Evolutionary conservation across 2,113 vertebrate genomes (phyloP), one percentile per base, ranked within the genome.

Genomic region (Leucopsar rothschildi): DNA sequence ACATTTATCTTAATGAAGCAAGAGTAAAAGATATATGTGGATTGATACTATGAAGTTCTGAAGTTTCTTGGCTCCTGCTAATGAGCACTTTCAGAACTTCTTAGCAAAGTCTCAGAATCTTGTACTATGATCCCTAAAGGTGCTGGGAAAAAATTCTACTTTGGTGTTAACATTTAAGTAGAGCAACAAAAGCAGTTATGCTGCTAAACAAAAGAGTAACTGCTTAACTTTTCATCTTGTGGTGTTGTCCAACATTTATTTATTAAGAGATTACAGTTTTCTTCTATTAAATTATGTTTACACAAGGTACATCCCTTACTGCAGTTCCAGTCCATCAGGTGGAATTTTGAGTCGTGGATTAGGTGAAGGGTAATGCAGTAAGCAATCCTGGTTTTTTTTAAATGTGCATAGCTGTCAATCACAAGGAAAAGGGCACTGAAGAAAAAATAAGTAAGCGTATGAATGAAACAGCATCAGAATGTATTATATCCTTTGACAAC

Each of bases 351-450:
- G 37, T 90, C 72, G 31, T 84, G 65, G 45, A 47, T 72, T 50
- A 96, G 76, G 50, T 95, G 73, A 89, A 95, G 63, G 42, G 75
- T 92, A 94, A 95, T 93, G 55, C 85, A 95, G 64, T 79, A 93
- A 94, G 65, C 65, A 87, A 5, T 50, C 55, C 39, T 1, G 2
- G 0, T 64, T 76, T 76, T 79, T 69, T 66, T 35, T 15, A 60
- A 78, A 40, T 19, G 20, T 10, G 1, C 7, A 1, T 77, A 90
- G 44, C 71, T 89, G 29, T 75, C 71, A 82, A 47, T 68, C 44
- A 52, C 31, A 82, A 73, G 17, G 27, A 53, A 29, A 63, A 40
- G 37, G 39, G 3, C 50, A 29, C 9, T 68, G 77, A 65, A 83
- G n/a, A 72, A 61, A 61, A 63, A 75, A 83, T 39, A 91, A 56